A percentile compares a stretch with the other conserved stretches of the same genome.
Conservation (phyloP, 2,113 vertebrate species). For the Toxostoma redivivum region DNA sequence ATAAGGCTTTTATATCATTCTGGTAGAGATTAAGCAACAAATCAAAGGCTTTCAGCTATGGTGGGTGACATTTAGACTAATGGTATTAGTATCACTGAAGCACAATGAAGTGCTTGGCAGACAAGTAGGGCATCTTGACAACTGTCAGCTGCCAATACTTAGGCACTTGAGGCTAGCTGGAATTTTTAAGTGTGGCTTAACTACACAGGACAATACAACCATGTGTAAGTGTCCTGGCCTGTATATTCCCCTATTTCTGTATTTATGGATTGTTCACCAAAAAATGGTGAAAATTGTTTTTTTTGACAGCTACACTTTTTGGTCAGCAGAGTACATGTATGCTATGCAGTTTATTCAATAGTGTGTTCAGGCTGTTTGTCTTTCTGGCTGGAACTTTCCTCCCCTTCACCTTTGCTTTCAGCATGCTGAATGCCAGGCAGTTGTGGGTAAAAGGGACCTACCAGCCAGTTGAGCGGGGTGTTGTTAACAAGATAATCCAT, state of each 20-base stretch:
- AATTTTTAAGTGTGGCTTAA: neutral
- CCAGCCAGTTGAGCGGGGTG: constrained; percentile 87
- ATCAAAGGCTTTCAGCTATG: neutral
- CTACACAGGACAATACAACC: neutral
- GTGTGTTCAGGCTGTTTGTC: constrained; percentile 45
- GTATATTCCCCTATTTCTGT: neutral
- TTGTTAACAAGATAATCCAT: constrained; percentile 89
- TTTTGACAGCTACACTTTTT: constrained; percentile 11
- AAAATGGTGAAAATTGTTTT: neutral
- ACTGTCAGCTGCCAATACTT: neutral
- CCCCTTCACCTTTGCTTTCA: constrained; percentile 54
- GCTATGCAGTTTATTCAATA: constrained; percentile 18
- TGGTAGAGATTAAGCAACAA: neutral
- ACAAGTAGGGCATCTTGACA: neutral
- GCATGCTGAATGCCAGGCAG: constrained; percentile 51
- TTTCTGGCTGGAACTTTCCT: constrained; percentile 30
- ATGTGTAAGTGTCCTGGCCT: neutral
- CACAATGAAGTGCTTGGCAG: neutral
- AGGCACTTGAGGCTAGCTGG: neutral
- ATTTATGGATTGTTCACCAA: neutral
- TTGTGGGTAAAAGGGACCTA: constrained; percentile 81
- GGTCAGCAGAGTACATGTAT: neutral
- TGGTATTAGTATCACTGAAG: neutral
- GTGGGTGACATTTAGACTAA: neutral
- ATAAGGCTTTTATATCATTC: neutral